Percentiles rank a stretch among this genome's conserved stretches.
Evolutionary conservation across 2,797 vertebrate genomes (phyloP).

Genomic region (Oreochromis mossambicus): DNA sequence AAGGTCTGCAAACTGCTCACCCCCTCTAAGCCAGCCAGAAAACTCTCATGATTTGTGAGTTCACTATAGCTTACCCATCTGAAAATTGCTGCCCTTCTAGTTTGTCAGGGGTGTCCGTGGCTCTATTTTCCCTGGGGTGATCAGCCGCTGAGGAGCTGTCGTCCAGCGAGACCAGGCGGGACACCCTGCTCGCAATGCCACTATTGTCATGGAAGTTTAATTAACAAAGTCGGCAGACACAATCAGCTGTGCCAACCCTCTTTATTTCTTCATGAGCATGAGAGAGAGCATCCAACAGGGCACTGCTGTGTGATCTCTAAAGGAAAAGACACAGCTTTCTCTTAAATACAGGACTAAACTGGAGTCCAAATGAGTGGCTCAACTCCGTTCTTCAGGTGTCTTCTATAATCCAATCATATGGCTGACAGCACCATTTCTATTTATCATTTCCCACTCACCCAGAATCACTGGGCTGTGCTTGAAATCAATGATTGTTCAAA

Average conservation of each 20-base stretch:
- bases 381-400: not conserved
- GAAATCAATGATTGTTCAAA: not conserved
- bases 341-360: not conserved
- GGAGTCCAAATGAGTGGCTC: not conserved
- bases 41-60: not conserved
- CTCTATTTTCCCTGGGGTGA: not conserved
- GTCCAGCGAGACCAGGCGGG: not conserved
- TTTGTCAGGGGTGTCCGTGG: not conserved
- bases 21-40: not conserved
- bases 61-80: not conserved
- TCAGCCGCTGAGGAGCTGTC: not conserved
- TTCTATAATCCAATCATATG: not conserved
- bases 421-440: not conserved
- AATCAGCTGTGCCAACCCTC: not conserved
- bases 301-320: not conserved
- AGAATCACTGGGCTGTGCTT: not conserved
- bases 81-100: not conserved
- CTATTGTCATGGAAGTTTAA: not conserved
- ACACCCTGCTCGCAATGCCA: not conserved
- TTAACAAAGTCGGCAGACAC: not conserved
- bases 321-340: not conserved
- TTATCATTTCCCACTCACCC: not conserved
- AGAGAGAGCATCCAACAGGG: not conserved
- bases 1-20: not conserved
- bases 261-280: not conserved